Conservation (phyloP, 2,888 invertebrate genomes). For the Archaeoteleia sp. region DNA sequence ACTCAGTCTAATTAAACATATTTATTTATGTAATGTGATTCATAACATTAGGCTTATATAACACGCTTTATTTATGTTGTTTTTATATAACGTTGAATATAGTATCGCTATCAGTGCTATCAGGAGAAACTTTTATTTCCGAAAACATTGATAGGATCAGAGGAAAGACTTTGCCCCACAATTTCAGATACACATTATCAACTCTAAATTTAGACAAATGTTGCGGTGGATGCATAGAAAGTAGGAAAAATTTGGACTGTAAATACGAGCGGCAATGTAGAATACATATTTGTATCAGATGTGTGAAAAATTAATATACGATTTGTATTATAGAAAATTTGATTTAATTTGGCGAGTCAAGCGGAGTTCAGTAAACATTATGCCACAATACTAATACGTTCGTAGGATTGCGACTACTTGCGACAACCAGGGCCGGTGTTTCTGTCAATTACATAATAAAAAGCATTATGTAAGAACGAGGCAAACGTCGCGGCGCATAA, state of each 20-base stretch:
- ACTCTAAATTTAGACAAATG: too few species aligned
- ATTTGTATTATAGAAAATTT: slow-evolving; percentile 13
- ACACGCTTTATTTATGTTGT: slow-evolving; percentile 34
- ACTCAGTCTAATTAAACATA: slow-evolving; percentile 38
- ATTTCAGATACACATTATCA: slow-evolving; percentile 3
- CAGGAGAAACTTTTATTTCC: slow-evolving; percentile 2
- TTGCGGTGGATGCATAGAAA: slow-evolving; percentile 10
- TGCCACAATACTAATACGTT: slow-evolving; percentile 41
- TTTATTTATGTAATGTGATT: slow-evolving; percentile 43
- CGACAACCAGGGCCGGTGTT: slow-evolving; percentile 62
- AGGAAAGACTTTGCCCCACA: background rate
- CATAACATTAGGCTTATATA: slow-evolving; percentile 27
- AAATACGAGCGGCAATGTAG: too few species aligned
- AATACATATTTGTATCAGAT: too few species aligned
- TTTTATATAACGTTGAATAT: slow-evolving; percentile 39
- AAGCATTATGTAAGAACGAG: slow-evolving; percentile 72
- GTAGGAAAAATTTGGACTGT: background rate
- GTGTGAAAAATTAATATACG: too few species aligned
- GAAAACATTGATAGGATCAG: slow-evolving; percentile 15
- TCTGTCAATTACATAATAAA: slow-evolving; percentile 74
- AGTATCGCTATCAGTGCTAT: slow-evolving; percentile 24
- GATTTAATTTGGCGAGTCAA: slow-evolving; percentile 14
- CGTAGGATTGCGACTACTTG: slow-evolving; percentile 53
- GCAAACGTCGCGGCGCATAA: slow-evolving; percentile 67
- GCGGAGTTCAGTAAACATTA: slow-evolving; percentile 36